Percentiles rank a stretch among this genome's conserved stretches.
These are phyloP conservation scores for Apodemus agrarius DNA, from an alignment of 2,797 vertebrate genomes.

Conservation along the genomic window DNA sequence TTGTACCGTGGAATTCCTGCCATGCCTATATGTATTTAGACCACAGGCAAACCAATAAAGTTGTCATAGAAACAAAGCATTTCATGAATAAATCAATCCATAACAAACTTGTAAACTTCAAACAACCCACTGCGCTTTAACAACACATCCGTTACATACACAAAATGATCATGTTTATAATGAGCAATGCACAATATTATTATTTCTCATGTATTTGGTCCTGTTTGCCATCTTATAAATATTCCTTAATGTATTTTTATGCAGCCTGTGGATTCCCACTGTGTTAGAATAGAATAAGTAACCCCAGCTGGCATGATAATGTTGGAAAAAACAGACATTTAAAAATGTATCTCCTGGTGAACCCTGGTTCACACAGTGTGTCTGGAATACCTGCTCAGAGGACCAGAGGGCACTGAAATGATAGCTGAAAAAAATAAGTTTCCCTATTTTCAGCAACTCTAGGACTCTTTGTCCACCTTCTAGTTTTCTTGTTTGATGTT, in stretches of 20 bases:
- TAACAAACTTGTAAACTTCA: slow-evolving; percentile 89
- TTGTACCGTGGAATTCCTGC: slow-evolving; percentile 88
- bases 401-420: slow-evolving; percentile 57
- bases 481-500: background rate
- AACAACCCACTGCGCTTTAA: slow-evolving; percentile 86
- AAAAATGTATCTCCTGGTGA: slow-evolving; percentile 66
- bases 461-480: background rate
- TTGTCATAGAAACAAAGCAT: slow-evolving; percentile 92
- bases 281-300: slow-evolving; percentile 80
- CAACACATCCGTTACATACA: slow-evolving; percentile 83
- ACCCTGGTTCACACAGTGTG: slow-evolving; percentile 54
- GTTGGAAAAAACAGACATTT: slow-evolving; percentile 76
- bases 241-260: slow-evolving; percentile 80
- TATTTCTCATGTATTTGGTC: slow-evolving; percentile 81
- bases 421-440: slow-evolving; percentile 42
- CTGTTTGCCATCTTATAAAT: slow-evolving; percentile 83
- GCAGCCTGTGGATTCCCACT: slow-evolving; percentile 73
- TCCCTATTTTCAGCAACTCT: slow-evolving; percentile 68
- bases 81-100: slow-evolving; percentile 91
- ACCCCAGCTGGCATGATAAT: slow-evolving; percentile 78
- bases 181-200: slow-evolving; percentile 80
- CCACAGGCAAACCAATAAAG: slow-evolving; percentile 90
- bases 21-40: slow-evolving; percentile 90
- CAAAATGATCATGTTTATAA: slow-evolving; percentile 84
- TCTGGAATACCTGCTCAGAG: slow-evolving; percentile 67